phyloP scores from a whole-genome alignment of 2,113 vertebrate genomes.

The Dunckerocampus dactyliophorus region DNA sequence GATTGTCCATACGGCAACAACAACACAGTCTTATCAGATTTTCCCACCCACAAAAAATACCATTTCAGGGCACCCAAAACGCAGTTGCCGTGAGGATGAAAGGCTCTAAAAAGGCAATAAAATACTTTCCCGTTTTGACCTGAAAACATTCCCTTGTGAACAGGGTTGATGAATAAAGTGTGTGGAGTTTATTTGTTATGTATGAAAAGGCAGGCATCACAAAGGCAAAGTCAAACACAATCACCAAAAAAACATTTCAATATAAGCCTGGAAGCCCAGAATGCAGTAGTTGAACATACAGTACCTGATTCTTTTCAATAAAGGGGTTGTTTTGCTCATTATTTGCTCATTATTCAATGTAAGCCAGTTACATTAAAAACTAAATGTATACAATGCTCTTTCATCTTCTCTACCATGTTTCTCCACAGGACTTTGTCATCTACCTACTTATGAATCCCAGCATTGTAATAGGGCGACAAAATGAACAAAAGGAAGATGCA shows the following conservation, averaged over 20 bases:
- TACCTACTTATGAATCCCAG: conserved; percentile 60
- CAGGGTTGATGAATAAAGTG: conserved; percentile 7
- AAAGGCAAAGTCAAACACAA: conserved; percentile 23
- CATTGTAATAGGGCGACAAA: conserved; percentile 56
- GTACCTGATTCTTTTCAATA: conserved; percentile 16
- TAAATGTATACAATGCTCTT: not conserved
- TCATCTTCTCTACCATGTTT: not conserved
- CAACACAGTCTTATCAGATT: no score
- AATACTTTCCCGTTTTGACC: no score
- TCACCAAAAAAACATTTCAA: no score
- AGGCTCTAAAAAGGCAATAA: no score
- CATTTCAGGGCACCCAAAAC: no score
- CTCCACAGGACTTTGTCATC: conserved; percentile 73
- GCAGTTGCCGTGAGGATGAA: no score
- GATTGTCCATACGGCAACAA: no score
- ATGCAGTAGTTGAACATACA: conserved; percentile 19
- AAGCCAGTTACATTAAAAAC: not conserved
- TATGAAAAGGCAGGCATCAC: conserved; percentile 27
- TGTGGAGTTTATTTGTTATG: conserved; percentile 20
- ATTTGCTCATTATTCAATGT: no score
- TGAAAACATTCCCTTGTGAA: not conserved
- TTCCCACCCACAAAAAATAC: no score
- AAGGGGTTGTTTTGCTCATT: conserved; percentile 15
- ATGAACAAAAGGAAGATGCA: conserved; percentile 18
- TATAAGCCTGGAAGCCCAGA: no score